Evolutionary conservation across 2,888 invertebrate genomes (phyloP).

Genomic region (Camptogramma bilineatum): DNA sequence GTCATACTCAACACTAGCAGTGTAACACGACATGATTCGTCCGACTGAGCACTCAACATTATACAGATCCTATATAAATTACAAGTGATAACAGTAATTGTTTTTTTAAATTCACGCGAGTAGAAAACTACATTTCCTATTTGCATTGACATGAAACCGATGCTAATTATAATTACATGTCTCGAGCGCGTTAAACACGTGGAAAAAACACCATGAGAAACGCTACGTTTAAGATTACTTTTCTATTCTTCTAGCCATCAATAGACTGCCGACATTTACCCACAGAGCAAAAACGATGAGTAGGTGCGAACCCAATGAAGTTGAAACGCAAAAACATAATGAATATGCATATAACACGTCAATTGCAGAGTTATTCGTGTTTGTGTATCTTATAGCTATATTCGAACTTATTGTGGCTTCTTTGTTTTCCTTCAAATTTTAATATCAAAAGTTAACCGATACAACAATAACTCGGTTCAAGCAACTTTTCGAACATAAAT

Average conservation of each 20-base stretch:
- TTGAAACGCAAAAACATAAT: conserved; percentile 54
- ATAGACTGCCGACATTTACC: conserved; percentile 56
- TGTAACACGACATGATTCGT: background rate
- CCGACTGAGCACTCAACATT: conserved; percentile 11
- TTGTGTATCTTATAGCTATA: background rate
- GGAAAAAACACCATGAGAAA: conserved; percentile 63
- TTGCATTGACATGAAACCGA: conserved; percentile 58
- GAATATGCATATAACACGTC: conserved; percentile 20
- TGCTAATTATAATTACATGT: conserved; percentile 62
- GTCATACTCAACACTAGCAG: too few species aligned
- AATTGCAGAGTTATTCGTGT: background rate
- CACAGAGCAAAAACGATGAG: conserved; percentile 53
- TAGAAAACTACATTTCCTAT: conserved; percentile 57
- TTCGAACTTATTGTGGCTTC: background rate
- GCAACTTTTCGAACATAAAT: too few species aligned
- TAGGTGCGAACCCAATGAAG: conserved; percentile 61
- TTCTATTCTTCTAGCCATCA: conserved; percentile 47
- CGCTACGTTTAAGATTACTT: conserved; percentile 48
- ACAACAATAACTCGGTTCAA: background rate
- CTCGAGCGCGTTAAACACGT: conserved; percentile 52
- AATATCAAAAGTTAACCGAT: background rate
- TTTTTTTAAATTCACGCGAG: background rate
- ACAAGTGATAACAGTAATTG: background rate
- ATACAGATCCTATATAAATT: conserved; percentile 2
- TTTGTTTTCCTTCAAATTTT: background rate